Evolutionary conservation across 2,113 vertebrate species (phyloP).

Genomic region (Raphicerus campestris): DNA sequence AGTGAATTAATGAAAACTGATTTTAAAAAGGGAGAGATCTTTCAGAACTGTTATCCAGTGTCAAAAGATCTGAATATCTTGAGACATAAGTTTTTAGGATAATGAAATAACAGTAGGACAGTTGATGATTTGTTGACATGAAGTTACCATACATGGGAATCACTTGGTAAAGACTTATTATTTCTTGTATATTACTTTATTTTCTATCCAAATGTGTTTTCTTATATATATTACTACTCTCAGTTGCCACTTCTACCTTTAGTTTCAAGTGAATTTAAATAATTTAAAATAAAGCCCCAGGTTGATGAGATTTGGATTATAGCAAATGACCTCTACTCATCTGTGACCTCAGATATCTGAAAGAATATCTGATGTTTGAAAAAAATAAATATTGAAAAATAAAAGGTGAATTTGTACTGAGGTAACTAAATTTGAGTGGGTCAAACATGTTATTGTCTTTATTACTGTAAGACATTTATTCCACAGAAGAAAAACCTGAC

Average conservation of each 20-base stretch:
- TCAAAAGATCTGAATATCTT: conserved; percentile 41
- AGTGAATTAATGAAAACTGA: neutral
- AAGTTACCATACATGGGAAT: conserved; percentile 41
- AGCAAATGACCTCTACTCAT: conserved; percentile 24
- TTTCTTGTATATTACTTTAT: conserved; percentile 54
- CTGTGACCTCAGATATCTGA: neutral
- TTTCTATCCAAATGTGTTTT: neutral
- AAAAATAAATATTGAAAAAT: neutral
- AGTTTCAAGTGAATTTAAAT: conserved; percentile 58
- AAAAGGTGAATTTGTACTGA: neutral
- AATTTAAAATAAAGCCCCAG: conserved; percentile 51
- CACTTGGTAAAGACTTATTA: neutral
- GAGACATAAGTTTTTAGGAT: conserved; percentile 60
- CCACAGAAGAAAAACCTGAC: neutral
- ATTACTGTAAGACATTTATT: neutral
- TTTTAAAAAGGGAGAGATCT: neutral
- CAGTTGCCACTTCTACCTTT: conserved; percentile 35
- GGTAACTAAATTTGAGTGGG: neutral
- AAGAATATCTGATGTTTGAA: neutral
- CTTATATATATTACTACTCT: neutral
- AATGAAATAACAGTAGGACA: conserved; percentile 11
- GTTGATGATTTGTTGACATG: conserved; percentile 34
- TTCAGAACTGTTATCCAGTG: conserved; percentile 56
- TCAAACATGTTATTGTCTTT: neutral
- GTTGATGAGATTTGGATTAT: conserved; percentile 57